Evolutionary conservation across 2,113 vertebrate species (phyloP).

Genomic region (Clarias gariepinus): DNA sequence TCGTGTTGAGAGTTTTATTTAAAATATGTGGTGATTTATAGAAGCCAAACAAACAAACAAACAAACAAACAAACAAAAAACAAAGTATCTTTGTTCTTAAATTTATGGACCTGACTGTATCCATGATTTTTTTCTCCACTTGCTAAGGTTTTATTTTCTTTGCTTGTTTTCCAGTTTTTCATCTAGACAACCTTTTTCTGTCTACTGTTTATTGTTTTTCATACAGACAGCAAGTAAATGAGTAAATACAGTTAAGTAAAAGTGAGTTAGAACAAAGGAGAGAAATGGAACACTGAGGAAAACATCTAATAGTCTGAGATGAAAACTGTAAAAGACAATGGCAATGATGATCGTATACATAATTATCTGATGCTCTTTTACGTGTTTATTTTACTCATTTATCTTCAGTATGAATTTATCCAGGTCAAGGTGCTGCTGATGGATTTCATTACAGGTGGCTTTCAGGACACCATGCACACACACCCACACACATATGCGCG

Average conservation of each 20-base stretch:
- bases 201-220: background rate
- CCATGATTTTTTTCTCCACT: background rate
- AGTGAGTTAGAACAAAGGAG: background rate
- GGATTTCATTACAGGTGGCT: too few species aligned
- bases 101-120: background rate
- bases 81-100: too few species aligned
- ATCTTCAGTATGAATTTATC: background rate
- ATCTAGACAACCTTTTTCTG: background rate
- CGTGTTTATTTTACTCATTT: background rate
- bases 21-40: too few species aligned
- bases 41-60: too few species aligned
- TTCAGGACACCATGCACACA: background rate
- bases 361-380: background rate
- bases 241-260: background rate
- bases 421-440: background rate
- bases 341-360: background rate
- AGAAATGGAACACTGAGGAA: background rate
- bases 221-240: background rate
- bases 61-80: too few species aligned
- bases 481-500: background rate
- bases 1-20: too few species aligned
- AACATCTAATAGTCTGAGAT: background rate
- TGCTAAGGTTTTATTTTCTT: background rate
- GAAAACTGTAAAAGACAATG: background rate
- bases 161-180: background rate